Evolutionary conservation across 2,888 invertebrate species (phyloP), one percentile per base, ranked within the genome.

Genomic region (Aleiodes testaceus): DNA sequence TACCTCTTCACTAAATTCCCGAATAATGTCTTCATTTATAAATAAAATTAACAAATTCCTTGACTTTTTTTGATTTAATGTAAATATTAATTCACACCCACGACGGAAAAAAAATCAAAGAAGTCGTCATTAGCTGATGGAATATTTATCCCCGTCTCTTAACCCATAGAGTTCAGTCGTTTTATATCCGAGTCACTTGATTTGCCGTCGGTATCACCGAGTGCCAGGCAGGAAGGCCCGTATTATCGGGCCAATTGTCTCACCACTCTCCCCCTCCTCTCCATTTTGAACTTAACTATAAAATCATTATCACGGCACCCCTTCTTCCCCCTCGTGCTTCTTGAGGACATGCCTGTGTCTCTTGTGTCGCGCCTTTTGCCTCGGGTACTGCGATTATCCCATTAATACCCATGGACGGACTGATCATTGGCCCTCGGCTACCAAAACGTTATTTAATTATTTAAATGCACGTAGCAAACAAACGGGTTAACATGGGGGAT

Each of bases 171-270:
- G 59, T 59, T 59, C 72, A 73, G 74, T 75, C 74, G 77, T 76
- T 77, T 74, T 72, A 75, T 72, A 76, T 77, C 77, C 77, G 78
- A 80, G 80, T 84, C 84, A 82, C 84, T 85, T 83, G 83, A 85
- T 83, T 84, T 81, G 84, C 81, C 82, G 82, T 83, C 82, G 84
- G 85, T 85, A 85, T 86, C 86, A 86, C 83, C 81, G 86, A 85
- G 86, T 86, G 85, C 86, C 86, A 86, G 86, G 86, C 86, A 86
- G 86, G 86, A 86, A 86, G 86, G 81, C 83, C 84, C 85, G 85
- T 85, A 86, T 86, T 86, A 86, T 86, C 86, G 84, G 80, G 78
- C 81, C 86, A 86, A 86, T 86, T 86, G 86, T 86, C 86, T 85
- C 85, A 84, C 85, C 78, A 82, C 80, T 79, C 84, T 80, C 26